A percentile compares a stretch with the other conserved stretches of the same genome.
phyloP scores from a whole-genome alignment of 2,888 invertebrate species.

The Hypomecis atomaria region DNA sequence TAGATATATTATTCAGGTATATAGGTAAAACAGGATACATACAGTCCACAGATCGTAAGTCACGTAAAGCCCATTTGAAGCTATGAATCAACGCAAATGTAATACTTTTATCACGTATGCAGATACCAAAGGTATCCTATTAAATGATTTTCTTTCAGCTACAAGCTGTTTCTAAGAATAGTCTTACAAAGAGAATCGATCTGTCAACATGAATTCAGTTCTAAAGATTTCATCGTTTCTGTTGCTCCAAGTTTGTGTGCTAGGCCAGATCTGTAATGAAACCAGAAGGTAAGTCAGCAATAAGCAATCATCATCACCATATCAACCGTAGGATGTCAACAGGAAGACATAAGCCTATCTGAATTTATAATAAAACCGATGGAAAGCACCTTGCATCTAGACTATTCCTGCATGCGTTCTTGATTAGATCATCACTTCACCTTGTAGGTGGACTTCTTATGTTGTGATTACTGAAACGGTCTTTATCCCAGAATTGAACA shows the following conservation, averaged over 20 bases:
- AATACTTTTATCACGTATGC: slow-evolving; percentile 10
- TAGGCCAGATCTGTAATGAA: slow-evolving; percentile 33
- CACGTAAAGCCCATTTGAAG: slow-evolving; percentile 11
- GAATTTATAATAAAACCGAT: too few species aligned
- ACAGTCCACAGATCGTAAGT: neutral
- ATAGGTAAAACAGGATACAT: too few species aligned
- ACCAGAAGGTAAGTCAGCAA: slow-evolving; percentile 36
- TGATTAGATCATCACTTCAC: too few species aligned
- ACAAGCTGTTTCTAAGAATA: neutral
- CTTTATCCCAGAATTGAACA: too few species aligned
- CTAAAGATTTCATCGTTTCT: neutral
- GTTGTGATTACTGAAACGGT: too few species aligned
- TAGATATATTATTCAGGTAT: too few species aligned
- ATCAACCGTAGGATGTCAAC: neutral
- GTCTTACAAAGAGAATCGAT: neutral
- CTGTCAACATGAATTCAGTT: slow-evolving; percentile 6
- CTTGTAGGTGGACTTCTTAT: too few species aligned
- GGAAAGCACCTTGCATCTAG: too few species aligned
- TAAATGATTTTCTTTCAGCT: neutral
- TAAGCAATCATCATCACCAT: too few species aligned
- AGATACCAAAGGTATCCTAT: neutral
- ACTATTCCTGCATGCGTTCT: too few species aligned
- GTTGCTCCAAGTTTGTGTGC: slow-evolving; percentile 4
- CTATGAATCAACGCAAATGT: neutral
- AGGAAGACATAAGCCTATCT: too few species aligned